phyloP scores from a whole-genome alignment of 2,113 vertebrate species.

The Callorhinus ursinus region DNA sequence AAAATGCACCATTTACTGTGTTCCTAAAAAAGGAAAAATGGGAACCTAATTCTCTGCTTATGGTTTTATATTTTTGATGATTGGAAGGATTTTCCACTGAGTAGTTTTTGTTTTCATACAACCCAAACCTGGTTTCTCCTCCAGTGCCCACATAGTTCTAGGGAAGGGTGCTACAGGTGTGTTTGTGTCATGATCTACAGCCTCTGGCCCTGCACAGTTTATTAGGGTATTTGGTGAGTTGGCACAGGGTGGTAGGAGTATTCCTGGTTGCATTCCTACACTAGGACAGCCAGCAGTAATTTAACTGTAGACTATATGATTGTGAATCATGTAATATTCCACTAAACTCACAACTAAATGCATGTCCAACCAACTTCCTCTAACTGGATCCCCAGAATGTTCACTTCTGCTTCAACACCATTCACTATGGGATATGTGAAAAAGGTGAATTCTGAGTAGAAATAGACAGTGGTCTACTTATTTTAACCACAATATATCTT shows the following conservation, averaged over 20 bases:
- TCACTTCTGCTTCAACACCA: not conserved
- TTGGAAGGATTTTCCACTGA: conserved; percentile 18
- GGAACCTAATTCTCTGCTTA: not conserved
- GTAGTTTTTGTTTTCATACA: not conserved
- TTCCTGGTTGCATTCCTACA: not conserved
- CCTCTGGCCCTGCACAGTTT: not conserved
- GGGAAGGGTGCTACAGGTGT: not conserved
- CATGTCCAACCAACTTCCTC: not conserved
- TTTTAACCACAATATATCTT: not conserved
- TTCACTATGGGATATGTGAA: not conserved
- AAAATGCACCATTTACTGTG: not conserved
- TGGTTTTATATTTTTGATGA: conserved; percentile 28
- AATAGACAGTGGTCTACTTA: not conserved
- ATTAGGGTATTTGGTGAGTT: not conserved
- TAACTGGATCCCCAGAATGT: not conserved
- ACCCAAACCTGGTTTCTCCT: not conserved
- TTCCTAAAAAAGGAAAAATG: not conserved
- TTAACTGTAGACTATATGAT: not conserved
- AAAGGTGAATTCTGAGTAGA: not conserved
- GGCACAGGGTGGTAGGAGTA: not conserved
- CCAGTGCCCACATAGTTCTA: not conserved
- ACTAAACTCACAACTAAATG: not conserved
- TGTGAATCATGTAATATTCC: not conserved
- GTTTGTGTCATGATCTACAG: not conserved
- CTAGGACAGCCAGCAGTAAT: not conserved